Percentiles rank a stretch among this genome's conserved stretches.
Evolutionary conservation across 2,113 vertebrate genomes (phyloP).

Genomic region (Tylochromis polylepis): DNA sequence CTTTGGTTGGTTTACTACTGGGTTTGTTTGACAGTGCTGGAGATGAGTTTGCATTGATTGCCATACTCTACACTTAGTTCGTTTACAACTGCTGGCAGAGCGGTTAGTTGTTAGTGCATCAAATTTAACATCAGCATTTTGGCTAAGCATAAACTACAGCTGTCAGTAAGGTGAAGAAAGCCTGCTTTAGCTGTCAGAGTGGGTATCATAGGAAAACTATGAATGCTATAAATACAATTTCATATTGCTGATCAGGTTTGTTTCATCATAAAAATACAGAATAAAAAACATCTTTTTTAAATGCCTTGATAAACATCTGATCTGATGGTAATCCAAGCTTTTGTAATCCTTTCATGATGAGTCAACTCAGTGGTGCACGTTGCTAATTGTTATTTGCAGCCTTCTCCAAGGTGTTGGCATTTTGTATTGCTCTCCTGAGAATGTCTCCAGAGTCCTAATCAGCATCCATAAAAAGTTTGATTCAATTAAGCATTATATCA

Average conservation of each 20-base stretch:
- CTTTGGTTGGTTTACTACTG: neutral
- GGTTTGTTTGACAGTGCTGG: neutral
- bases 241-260: neutral
- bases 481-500: neutral
- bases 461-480: neutral
- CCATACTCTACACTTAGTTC: neutral
- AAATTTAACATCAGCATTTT: neutral
- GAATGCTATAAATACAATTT: neutral
- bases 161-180: neutral
- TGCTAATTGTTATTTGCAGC: neutral
- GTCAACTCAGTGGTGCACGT: neutral
- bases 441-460: neutral
- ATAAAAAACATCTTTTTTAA: fast-evolving
- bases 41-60: neutral
- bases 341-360: neutral
- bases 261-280: neutral
- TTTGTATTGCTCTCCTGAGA: neutral
- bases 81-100: neutral
- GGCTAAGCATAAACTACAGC: neutral
- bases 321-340: neutral
- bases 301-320: neutral
- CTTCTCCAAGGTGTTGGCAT: neutral
- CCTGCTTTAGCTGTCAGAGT: neutral
- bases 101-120: neutral
- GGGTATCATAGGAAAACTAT: neutral